Percentiles rank a stretch among this genome's conserved stretches.
These are phyloP conservation scores for Sthenelais limicola DNA, from an alignment of 2,888 invertebrate species.

Conservation along the genomic window DNA sequence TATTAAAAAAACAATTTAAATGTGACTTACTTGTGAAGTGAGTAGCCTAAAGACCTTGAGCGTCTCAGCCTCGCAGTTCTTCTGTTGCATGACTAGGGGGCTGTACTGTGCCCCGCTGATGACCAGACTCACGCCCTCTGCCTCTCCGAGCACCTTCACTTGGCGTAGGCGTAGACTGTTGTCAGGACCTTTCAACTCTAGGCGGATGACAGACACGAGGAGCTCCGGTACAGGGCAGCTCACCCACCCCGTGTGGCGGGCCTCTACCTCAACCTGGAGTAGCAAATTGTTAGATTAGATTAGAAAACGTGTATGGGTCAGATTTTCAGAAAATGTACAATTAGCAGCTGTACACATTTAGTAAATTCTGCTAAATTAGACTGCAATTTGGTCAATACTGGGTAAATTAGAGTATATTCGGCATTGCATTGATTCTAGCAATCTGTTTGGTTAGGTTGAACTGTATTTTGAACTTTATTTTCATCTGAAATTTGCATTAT, in stretches of 20 bases:
- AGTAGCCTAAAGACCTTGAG: constrained; percentile 91
- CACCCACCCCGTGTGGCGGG: constrained; percentile 90
- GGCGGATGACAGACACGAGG: constrained; percentile 52
- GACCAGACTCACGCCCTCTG: constrained; percentile 75
- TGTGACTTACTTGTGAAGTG: constrained; percentile 83
- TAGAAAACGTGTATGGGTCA: too few relatives aligned
- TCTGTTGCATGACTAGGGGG: constrained; percentile 81
- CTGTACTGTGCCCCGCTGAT: constrained; percentile 65
- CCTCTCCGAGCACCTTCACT: constrained; percentile 75
- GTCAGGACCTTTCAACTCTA: constrained; percentile 81
- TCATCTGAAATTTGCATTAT: too few relatives aligned
- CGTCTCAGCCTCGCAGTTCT: constrained; percentile 92
- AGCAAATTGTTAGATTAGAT: too few relatives aligned
- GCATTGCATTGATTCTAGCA: too few relatives aligned
- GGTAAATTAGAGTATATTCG: too few relatives aligned
- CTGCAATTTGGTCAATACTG: too few relatives aligned
- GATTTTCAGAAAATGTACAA: too few relatives aligned
- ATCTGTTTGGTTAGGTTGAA: too few relatives aligned
- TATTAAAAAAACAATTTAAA: not conserved
- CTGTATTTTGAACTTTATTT: too few relatives aligned
- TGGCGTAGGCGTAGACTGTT: constrained; percentile 91
- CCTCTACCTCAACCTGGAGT: constrained; percentile 90
- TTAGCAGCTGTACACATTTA: too few relatives aligned
- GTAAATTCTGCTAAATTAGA: too few relatives aligned
- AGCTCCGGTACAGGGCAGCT: constrained; percentile 83